Evolutionary conservation across 2,797 vertebrate species (phyloP), one percentile per base, ranked within the genome.

Genomic region (Euphonia xanthogaster): DNA sequence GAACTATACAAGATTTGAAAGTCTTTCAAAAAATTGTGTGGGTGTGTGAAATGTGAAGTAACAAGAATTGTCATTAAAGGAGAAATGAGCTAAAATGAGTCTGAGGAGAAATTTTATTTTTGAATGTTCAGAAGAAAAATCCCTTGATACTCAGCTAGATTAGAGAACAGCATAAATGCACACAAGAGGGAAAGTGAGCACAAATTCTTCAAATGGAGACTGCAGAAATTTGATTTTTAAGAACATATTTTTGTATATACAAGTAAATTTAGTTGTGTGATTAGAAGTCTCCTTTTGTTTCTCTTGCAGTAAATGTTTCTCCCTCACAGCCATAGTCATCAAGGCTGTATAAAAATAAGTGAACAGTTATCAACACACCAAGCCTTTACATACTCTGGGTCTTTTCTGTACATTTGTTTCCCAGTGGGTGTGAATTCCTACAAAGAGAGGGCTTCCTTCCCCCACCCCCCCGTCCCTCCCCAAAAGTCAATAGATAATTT

Each of bases 81-180:
- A 89, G 72, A 96, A 94, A 86, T 85, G 54, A 93, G 55, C 67
- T 93, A 86, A 95, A 94, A 92, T 94, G 75, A 95, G 73, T 75
- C 68, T 87, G 65, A 93, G 77, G 60, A 74, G 68, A 82, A 82
- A 80, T 85, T 80, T 96, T 84, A 67, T 80, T 90, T 88, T 55
- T 86, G 71, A 92, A 42, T 71, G 50, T 63, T 93, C 81, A 47
- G 88, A 83, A 95, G 81, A 95, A 84, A 89, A 94, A 94, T 88
- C 54, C 58, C 86, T 80, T 88, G 84, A 37, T 87, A 47, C 39
- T 90, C 83, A 62, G 70, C 89, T 89, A 77, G 71, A 83, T 89
- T 62, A 77, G 39, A 93, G 65, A 90, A 65, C 20, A 75, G 51
- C 27, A 73, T 33, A 79, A 88, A 91, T 63, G 51, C 48, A 71